Evolutionary conservation across 1,140 invertebrate genomes (phyloP).

Genomic region (Euura lappo): DNA sequence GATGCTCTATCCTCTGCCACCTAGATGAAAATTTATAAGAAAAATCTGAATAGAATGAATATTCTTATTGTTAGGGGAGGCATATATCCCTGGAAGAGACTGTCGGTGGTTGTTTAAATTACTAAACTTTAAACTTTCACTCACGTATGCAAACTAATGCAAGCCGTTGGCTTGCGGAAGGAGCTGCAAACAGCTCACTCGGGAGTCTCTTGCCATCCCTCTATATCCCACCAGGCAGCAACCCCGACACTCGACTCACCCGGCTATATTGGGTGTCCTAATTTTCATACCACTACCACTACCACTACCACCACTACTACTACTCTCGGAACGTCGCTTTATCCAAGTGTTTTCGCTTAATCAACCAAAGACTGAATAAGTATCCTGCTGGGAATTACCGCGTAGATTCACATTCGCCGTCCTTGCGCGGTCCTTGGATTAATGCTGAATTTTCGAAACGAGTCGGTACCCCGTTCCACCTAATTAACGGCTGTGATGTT

Average conservation of each 20-base stretch:
- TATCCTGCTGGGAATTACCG: slow-evolving; percentile 17
- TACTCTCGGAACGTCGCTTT: slow-evolving; percentile 13
- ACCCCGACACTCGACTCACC: slow-evolving; percentile 24
- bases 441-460: too few species aligned
- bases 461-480: too few species aligned
- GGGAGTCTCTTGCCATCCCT: slow-evolving; percentile 32
- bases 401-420: too few species aligned
- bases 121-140: slow-evolving; percentile 53
- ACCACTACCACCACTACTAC: not conserved
- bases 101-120: slow-evolving; percentile 45
- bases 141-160: slow-evolving; percentile 51
- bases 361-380: slow-evolving; percentile 36
- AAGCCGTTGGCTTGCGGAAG: slow-evolving; percentile 48
- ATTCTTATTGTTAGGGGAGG: too few species aligned
- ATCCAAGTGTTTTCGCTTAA: slow-evolving; percentile 42
- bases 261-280: slow-evolving; percentile 37
- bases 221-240: slow-evolving; percentile 25
- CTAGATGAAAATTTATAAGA: too few species aligned
- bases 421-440: too few species aligned
- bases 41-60: too few species aligned
- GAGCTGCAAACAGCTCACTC: slow-evolving; percentile 52
- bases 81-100: slow-evolving; percentile 36
- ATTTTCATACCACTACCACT: slow-evolving; percentile 19
- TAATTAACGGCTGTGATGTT: too few species aligned
- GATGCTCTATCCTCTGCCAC: too few species aligned